Evolutionary conservation across 2,888 invertebrate species (phyloP).

Genomic region (Pyrrhosoma nymphula): DNA sequence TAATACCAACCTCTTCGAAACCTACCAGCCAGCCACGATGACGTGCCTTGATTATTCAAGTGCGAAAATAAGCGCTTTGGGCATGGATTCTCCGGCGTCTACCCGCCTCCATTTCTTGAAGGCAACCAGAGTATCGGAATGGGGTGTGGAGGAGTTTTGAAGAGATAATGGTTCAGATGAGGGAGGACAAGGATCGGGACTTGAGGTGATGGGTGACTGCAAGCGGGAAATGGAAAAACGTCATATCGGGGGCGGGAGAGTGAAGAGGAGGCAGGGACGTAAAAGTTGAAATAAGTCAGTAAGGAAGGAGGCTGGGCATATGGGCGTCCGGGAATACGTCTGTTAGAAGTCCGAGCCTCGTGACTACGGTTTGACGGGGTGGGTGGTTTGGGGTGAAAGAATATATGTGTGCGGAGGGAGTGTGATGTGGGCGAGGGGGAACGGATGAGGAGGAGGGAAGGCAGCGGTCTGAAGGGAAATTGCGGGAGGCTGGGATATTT

Average conservation of each 20-base stretch:
- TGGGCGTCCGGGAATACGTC: constrained; percentile 59
- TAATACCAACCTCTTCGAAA: background rate
- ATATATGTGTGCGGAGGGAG: background rate
- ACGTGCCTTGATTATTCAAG: background rate
- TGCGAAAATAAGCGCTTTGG: background rate
- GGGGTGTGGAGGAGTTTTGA: background rate
- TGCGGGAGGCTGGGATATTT: background rate
- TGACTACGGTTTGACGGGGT: constrained; percentile 54
- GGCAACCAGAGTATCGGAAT: background rate
- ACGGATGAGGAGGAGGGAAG: background rate
- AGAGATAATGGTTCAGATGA: background rate
- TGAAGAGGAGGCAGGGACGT: background rate
- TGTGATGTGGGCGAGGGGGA: background rate
- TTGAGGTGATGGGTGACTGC: background rate
- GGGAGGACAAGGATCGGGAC: background rate
- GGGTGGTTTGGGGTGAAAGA: background rate
- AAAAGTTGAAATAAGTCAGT: background rate
- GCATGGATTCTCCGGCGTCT: background rate
- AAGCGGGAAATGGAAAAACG: constrained; percentile 13
- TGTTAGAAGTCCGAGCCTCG: constrained; percentile 45
- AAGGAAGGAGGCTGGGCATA: background rate
- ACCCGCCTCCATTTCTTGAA: background rate
- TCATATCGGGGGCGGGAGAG: background rate
- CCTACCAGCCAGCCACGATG: background rate
- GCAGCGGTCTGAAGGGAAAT: background rate